These are phyloP conservation scores for Ectemnius cavifrons DNA, from an alignment of 2,888 invertebrate species.

Conservation along the genomic window DNA sequence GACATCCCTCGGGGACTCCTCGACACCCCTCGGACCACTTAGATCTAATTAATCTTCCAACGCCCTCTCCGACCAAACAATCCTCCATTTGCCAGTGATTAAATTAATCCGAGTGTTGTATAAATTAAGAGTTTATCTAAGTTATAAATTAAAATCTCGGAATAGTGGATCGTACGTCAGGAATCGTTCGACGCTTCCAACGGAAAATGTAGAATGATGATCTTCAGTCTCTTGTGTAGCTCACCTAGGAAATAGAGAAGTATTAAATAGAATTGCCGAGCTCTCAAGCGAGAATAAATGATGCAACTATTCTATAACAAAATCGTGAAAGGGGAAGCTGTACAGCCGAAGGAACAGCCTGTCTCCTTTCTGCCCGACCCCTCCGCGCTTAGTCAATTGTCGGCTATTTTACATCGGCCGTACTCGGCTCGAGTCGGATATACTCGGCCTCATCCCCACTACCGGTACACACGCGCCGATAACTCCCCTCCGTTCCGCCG, in stretches of 20 bases:
- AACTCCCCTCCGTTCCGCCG: slow-evolving; percentile 43
- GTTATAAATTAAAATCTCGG: no score
- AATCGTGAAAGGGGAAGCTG: slow-evolving; percentile 75
- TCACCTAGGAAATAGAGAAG: not conserved
- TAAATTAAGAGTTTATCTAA: no score
- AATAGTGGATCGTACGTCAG: no score
- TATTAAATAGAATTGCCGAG: not conserved
- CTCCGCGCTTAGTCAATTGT: slow-evolving; percentile 71
- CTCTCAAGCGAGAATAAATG: slow-evolving; percentile 3
- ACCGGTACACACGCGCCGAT: slow-evolving; percentile 49
- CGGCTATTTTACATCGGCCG: slow-evolving; percentile 71
- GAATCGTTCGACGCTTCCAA: no score
- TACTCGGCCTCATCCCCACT: slow-evolving; percentile 57
- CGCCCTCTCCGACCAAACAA: no score
- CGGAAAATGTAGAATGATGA: no score
- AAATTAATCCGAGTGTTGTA: no score
- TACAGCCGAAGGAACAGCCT: slow-evolving; percentile 72
- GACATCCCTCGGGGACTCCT: slow-evolving; percentile 5
- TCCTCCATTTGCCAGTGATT: no score
- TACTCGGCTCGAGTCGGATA: slow-evolving; percentile 61
- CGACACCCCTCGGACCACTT: not conserved
- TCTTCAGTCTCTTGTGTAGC: no score
- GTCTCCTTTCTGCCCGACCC: slow-evolving; percentile 56
- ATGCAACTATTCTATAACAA: slow-evolving; percentile 67
- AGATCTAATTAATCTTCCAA: not conserved